Evolutionary conservation across 2,888 invertebrate genomes (phyloP), one percentile per base, ranked within the genome.

Genomic region (Caradrina clavipalpis): DNA sequence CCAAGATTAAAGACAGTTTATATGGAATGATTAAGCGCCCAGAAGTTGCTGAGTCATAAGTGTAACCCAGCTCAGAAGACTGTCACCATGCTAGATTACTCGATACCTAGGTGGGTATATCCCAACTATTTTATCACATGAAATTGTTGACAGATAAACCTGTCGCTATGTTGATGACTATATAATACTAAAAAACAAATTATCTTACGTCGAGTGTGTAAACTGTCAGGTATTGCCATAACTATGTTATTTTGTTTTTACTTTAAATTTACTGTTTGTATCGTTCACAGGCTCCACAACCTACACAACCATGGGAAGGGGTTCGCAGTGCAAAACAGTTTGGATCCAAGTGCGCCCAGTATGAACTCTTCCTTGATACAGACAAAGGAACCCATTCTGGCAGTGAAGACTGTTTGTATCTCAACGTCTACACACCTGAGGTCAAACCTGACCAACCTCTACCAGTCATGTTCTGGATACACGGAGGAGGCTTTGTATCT

Each of bases 401-500:
- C 0, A 82, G 76, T n/a, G 92, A 93, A 80, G 92, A 93, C 57
- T 94, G 93, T 62, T 83, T 94, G 4, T 92, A 87, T 42, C 82
- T 94, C 0, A 93, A 93, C 59, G 90, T 94, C 2, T 94, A 93
- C 61, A 84, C 93, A 1, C 91, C 92, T 22, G 66, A 86, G 2
- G 11, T 89, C 3, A 78, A 76, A 1, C 86, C 89, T 4, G 45
- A 39, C 0, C 56, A 69, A 2, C 86, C 81, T 0, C 54, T 90
- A 11, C 87, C 93, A 7, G 92, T 93, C 0, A 91, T 93, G 91
- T 78, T 93, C 0, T 92, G 85, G 66, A 88, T 93, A n/a, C 92
- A 92, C 26, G 92, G 92, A 45, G 92, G 92, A 11, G 90, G 81
- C 1, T 90, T 84, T 45, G 75, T 78, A 22, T 78, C 82, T 11